A percentile compares a stretch with the other conserved stretches of the same genome.
Conservation (phyloP, 2,797 vertebrate genomes). For the Carcharodon carcharias region DNA sequence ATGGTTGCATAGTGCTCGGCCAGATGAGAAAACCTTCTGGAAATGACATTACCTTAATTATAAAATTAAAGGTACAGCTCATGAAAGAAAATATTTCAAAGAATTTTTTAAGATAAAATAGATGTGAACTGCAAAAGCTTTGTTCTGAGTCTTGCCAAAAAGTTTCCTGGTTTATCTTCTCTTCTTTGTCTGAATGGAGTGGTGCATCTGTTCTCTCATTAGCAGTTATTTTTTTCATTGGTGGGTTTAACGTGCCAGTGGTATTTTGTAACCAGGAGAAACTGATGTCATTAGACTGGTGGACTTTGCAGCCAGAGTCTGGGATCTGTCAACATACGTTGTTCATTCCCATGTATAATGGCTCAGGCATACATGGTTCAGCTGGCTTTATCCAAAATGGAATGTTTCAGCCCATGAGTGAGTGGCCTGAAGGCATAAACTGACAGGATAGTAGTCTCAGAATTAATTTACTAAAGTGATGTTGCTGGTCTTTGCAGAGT, state of each 20-base stretch:
- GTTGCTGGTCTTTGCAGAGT: slow-evolving; percentile 63
- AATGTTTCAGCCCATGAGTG: slow-evolving; percentile 60
- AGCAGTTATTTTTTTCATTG: slow-evolving; percentile 42
- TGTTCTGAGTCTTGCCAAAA: neutral
- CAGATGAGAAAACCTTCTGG: neutral
- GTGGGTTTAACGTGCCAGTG: slow-evolving; percentile 49
- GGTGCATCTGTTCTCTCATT: neutral
- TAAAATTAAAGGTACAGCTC: neutral
- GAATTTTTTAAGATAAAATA: neutral
- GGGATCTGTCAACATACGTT: slow-evolving; percentile 74
- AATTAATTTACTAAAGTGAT: slow-evolving; percentile 86
- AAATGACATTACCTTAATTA: neutral
- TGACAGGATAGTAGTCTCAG: slow-evolving; percentile 85
- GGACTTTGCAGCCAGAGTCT: slow-evolving; percentile 61
- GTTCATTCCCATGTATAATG: slow-evolving; percentile 63
- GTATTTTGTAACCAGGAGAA: slow-evolving; percentile 57
- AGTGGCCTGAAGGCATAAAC: slow-evolving; percentile 68
- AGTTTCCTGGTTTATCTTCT: neutral
- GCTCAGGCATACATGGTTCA: slow-evolving; percentile 80
- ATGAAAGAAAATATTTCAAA: neutral
- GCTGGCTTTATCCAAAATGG: slow-evolving; percentile 71
- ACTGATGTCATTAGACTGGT: slow-evolving; percentile 63
- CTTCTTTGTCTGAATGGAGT: neutral
- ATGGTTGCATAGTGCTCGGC: neutral
- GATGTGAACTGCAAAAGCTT: neutral